Base-by-base conservation (phyloP, 1,140 invertebrate species). In the Hypsibius dujardini region DNA sequence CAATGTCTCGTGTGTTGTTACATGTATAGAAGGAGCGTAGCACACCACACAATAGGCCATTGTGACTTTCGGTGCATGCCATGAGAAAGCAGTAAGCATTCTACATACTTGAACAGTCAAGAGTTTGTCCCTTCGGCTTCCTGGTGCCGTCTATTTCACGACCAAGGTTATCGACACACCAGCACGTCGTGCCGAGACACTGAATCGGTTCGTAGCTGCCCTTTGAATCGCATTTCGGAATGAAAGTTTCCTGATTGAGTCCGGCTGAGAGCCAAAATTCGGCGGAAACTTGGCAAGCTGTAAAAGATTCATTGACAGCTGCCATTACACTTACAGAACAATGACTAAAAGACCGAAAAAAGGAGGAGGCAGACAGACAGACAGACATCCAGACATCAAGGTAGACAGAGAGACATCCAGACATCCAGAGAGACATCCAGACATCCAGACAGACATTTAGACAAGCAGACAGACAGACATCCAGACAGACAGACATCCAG, bases 131-230 rank as follows among this genome's bases (percentile, higher is more conserved):
- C 1, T 71, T 69, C 42, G 74, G 73, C 14, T 70, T 74, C 70
- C 76, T 73, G n/a, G 70, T 74, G 42, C 70, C 72, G 42, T 40
- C 56, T 1, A 75, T 46, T 71, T 75, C 74, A 2, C 50, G 59
- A 15, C 74, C 74, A 71, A 73, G 73, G 47, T 75, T 74, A 47
- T 75, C 75, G 14, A 75, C 75, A 69, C 74, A 75, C 73, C 74
- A 75, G 69, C 74, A 90, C 2, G 84, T 1, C 47, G 69, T 83
- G 42, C 45, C 45, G 42, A 67, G 42, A 67, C 62, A 67, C 45
- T 67, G 62, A 15, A 15, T 12, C 42, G 12, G 12, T 12, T 15
- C 12, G 42, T 67, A 67, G 62, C 42, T 67, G 0, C 88, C 88
- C 71, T 88, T 84, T 1, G 79, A 72, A 62, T 75, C 69, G 47